Conservation (phyloP, 2,797 vertebrate genomes). For the Hemibagrus guttatus region DNA sequence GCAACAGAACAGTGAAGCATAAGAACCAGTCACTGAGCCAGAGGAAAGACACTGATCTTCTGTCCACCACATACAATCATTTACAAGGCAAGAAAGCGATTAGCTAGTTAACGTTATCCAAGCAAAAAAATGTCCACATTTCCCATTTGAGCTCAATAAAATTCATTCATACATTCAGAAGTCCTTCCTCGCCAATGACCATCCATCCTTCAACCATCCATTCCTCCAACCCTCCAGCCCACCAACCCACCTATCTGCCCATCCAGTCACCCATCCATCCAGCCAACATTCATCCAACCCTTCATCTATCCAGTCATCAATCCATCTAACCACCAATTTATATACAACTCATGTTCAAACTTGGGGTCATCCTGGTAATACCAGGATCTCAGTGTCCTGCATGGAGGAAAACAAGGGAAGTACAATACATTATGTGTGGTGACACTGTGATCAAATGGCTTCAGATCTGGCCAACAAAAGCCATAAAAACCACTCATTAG, state of each 20-base stretch:
- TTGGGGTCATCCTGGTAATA: background rate
- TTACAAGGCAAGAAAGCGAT: background rate
- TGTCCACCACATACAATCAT: background rate
- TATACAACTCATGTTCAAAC: background rate
- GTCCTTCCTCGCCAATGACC: no score
- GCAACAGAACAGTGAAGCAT: conserved; percentile 3
- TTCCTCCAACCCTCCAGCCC: no score
- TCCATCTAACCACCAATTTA: background rate
- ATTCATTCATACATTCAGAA: background rate
- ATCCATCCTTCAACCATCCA: background rate
- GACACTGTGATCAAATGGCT: background rate
- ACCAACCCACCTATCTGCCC: no score
- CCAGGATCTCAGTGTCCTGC: background rate
- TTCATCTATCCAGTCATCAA: background rate
- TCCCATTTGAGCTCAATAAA: background rate
- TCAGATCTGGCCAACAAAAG: background rate
- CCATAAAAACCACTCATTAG: background rate
- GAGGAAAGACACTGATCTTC: background rate
- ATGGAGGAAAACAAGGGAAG: background rate
- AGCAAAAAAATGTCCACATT: background rate
- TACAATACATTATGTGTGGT: background rate
- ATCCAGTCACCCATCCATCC: background rate
- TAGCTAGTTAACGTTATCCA: background rate
- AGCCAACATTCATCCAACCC: background rate
- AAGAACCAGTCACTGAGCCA: background rate